Evolutionary conservation across 2,888 invertebrate species (phyloP).

Genomic region (Pristionchus maxplancki): DNA sequence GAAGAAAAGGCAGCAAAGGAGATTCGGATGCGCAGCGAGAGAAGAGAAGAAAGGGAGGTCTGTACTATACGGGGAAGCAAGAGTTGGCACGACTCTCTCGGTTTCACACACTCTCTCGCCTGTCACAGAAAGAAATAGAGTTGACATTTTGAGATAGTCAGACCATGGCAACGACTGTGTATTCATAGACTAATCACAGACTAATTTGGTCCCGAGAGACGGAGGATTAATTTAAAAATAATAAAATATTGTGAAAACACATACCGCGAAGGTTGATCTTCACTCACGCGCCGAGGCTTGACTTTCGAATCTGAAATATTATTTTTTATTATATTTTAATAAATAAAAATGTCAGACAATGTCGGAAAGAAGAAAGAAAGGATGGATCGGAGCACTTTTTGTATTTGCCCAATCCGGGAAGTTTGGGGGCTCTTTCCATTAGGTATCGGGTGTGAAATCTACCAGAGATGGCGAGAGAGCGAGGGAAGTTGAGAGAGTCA

Average conservation of each 20-base stretch:
- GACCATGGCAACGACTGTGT: not conserved
- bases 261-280: conserved; percentile 31
- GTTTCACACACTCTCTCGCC: too few species aligned
- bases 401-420: conserved; percentile 17
- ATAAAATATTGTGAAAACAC: not conserved
- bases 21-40: not conserved
- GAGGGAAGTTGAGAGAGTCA: not conserved
- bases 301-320: not conserved
- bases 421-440: not conserved
- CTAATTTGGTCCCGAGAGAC: not conserved
- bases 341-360: not conserved
- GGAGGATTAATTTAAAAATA: not conserved
- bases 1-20: not conserved
- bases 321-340: not conserved
- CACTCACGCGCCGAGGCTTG: conserved; percentile 5
- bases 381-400: not conserved
- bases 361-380: not conserved
- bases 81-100: too few species aligned
- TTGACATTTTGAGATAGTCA: not conserved
- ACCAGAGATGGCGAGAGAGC: not conserved
- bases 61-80: not conserved
- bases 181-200: not conserved
- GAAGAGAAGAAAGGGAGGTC: not conserved
- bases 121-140: too few species aligned
- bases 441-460: conserved; percentile 6